A percentile compares a stretch with the other conserved stretches of the same genome.
Evolutionary conservation across 1,140 invertebrate genomes (phyloP).

Genomic region (Caenorhabditis remanei): DNA sequence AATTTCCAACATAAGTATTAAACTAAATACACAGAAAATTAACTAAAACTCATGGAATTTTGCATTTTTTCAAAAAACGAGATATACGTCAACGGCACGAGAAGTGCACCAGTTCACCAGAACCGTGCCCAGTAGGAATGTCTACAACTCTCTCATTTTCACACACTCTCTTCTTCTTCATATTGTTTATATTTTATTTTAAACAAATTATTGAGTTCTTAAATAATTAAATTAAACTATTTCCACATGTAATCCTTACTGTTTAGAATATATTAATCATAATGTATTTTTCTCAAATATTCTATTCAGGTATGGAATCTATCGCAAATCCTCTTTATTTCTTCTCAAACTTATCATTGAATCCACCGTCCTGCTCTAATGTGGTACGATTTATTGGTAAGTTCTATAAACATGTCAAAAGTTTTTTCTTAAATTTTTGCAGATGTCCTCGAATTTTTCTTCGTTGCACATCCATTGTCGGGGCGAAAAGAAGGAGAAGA

Average conservation of each 20-base stretch:
- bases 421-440: not conserved
- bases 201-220: no score
- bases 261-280: no score
- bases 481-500: constrained; percentile 67
- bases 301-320: constrained; percentile 10
- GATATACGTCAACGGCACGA: not conserved
- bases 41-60: not conserved
- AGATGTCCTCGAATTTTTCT: constrained; percentile 68
- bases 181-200: not conserved
- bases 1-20: no score
- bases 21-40: not conserved
- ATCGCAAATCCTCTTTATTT: constrained; percentile 47
- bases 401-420: not conserved
- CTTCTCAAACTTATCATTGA: constrained; percentile 43
- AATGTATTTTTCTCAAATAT: not conserved
- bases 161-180: constrained; percentile 5
- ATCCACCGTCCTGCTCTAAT: constrained; percentile 11
- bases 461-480: constrained; percentile 65
- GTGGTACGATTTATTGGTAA: constrained; percentile 32
- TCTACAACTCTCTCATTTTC: not conserved
- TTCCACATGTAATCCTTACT: no score
- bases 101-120: not conserved
- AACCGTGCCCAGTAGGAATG: not conserved
- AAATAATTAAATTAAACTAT: no score
- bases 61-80: not conserved